These are phyloP conservation scores for Leucopsar rothschildi DNA, from an alignment of 2,113 vertebrate genomes.

Conservation along the genomic window DNA sequence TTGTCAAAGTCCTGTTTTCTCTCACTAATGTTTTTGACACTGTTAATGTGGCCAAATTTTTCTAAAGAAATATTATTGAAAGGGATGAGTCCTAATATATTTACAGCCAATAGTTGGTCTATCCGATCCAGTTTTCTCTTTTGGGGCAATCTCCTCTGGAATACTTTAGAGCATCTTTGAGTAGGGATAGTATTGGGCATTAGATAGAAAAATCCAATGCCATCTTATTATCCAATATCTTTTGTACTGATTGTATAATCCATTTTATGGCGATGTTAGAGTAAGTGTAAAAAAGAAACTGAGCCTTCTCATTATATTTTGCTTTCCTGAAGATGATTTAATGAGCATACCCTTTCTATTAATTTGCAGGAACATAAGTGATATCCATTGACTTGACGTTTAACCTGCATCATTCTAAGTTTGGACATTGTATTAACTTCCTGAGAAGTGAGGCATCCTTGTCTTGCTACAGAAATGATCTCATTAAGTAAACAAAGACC, in stretches of 20 bases:
- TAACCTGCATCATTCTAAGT: background rate
- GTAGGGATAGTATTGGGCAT: background rate
- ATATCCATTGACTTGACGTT: background rate
- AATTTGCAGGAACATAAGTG: background rate
- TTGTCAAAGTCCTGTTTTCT: background rate
- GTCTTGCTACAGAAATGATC: background rate
- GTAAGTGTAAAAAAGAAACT: background rate
- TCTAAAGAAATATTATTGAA: background rate
- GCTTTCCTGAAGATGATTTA: background rate
- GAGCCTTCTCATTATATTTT: background rate
- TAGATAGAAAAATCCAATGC: background rate
- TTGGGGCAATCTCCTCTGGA: background rate
- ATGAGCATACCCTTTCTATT: background rate
- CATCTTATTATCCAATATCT: background rate
- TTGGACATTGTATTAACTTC: background rate
- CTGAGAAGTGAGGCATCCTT: background rate
- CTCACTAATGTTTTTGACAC: background rate
- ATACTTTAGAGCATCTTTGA: background rate
- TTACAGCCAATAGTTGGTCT: background rate
- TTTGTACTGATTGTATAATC: background rate
- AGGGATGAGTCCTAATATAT: background rate
- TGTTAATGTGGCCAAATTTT: background rate
- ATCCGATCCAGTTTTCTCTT: background rate
- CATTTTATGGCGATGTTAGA: background rate
- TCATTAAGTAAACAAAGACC: background rate